Conservation (phyloP, 2,113 vertebrate genomes). For the Bubalus kerabau region DNA sequence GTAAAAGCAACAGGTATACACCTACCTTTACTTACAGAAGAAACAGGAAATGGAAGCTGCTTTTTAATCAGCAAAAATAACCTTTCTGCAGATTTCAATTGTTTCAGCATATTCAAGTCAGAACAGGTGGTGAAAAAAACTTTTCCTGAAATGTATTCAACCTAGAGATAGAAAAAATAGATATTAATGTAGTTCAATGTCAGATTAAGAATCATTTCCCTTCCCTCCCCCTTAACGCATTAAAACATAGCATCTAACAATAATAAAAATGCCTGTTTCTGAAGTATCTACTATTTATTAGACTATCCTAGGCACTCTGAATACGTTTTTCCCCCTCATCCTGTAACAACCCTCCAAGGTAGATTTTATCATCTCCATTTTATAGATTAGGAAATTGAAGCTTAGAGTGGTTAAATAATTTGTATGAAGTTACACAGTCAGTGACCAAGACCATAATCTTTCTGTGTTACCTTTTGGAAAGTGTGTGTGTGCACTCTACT, state of each 20-base stretch:
- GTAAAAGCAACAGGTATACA: not conserved
- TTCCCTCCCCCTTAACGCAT: not conserved
- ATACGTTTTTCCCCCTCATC: not conserved
- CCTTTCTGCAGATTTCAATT: slow-evolving; percentile 90
- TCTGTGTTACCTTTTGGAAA: not conserved
- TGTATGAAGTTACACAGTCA: not conserved
- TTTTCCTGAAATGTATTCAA: slow-evolving; percentile 87
- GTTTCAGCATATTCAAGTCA: slow-evolving; percentile 70
- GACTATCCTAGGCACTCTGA: not conserved
- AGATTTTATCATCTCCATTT: not conserved
- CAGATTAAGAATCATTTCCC: not conserved
- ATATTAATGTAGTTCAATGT: not conserved
- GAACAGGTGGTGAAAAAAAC: slow-evolving; percentile 88
- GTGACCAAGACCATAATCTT: not conserved
- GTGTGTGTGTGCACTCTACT: not conserved
- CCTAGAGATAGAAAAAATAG: slow-evolving; percentile 78
- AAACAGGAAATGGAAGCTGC: slow-evolving; percentile 70
- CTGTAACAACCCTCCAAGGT: not conserved
- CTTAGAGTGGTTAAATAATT: not conserved
- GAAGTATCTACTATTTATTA: not conserved
- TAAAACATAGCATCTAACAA: not conserved
- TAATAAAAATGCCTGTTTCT: not conserved
- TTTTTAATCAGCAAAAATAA: slow-evolving; percentile 88
- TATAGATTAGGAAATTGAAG: not conserved
- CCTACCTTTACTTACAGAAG: slow-evolving; percentile 75